Conservation (phyloP, 2,888 invertebrate species). For the Netelia inedita region DNA sequence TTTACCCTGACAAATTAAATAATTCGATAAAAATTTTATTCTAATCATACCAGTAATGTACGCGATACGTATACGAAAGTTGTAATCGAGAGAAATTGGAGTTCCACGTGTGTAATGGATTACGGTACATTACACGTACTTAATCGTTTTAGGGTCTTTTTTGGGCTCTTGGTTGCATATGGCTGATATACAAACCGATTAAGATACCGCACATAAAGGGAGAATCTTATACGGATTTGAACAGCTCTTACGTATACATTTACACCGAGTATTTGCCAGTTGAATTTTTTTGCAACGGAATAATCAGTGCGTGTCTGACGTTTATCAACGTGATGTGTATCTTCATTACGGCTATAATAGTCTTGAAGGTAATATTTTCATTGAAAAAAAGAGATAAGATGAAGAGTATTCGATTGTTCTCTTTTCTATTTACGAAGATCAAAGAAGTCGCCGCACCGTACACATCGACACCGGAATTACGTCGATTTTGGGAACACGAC, state of each 20-base stretch:
- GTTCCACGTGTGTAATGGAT: no score
- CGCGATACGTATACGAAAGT: no score
- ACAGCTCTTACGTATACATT: constrained; percentile 88
- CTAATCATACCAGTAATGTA: no score
- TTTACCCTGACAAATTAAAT: not conserved
- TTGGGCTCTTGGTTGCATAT: constrained; percentile 91
- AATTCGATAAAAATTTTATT: not conserved
- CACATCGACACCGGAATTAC: constrained; percentile 90
- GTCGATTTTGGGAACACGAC: constrained; percentile 92
- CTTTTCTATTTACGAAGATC: constrained; percentile 85
- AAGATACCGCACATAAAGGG: constrained; percentile 91
- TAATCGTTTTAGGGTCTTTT: constrained; percentile 87
- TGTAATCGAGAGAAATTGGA: no score
- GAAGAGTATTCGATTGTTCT: constrained; percentile 7
- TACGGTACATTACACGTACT: not conserved
- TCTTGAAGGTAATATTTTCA: constrained; percentile 87
- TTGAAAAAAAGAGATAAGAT: not conserved
- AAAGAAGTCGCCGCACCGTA: constrained; percentile 94
- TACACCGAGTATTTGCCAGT: constrained; percentile 92
- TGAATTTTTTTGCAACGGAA: constrained; percentile 92
- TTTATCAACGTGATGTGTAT: constrained; percentile 94
- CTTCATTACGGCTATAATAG: constrained; percentile 92
- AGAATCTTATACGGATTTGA: constrained; percentile 87
- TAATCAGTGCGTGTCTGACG: constrained; percentile 92
- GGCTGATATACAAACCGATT: constrained; percentile 89